phyloP scores from a whole-genome alignment of 2,888 invertebrate genomes.

The Rhopalosiphum nymphaeae region DNA sequence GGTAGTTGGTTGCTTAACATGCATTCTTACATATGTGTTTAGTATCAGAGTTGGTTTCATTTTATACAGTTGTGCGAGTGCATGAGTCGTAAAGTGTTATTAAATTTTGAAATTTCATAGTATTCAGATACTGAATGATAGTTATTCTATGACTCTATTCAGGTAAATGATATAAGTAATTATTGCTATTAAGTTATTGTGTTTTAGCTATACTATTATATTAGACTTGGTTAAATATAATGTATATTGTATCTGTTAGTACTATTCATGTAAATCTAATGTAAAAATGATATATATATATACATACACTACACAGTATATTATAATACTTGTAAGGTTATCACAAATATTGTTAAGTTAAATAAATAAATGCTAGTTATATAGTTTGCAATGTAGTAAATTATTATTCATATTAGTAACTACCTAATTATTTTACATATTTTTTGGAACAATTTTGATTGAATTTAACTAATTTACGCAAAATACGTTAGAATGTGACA shows the following conservation, averaged over 20 bases:
- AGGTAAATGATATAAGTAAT: conserved; percentile 34
- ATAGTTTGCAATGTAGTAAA: not conserved
- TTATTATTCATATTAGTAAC: not conserved
- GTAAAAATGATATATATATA: not conserved
- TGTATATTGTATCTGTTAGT: too few species aligned
- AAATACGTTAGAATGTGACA: not conserved
- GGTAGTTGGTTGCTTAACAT: conserved; percentile 34
- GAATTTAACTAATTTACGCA: not conserved
- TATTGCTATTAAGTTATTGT: not conserved
- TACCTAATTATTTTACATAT: not conserved
- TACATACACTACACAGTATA: not conserved
- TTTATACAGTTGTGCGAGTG: conserved; percentile 33
- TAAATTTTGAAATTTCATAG: conserved; percentile 33
- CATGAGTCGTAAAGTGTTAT: not conserved
- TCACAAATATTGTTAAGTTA: not conserved
- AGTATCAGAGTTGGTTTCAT: conserved; percentile 23
- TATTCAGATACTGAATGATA: not conserved
- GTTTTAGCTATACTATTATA: not conserved
- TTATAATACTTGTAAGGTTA: not conserved
- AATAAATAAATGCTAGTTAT: not conserved
- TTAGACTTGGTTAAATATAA: too few species aligned
- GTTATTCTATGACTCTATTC: conserved; percentile 22
- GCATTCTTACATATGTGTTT: conserved; percentile 20
- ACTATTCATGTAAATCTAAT: not conserved
- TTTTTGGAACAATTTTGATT: not conserved